These are phyloP conservation scores for Leucophenga montana DNA, from an alignment of 2,888 invertebrate species.

Conservation along the genomic window DNA sequence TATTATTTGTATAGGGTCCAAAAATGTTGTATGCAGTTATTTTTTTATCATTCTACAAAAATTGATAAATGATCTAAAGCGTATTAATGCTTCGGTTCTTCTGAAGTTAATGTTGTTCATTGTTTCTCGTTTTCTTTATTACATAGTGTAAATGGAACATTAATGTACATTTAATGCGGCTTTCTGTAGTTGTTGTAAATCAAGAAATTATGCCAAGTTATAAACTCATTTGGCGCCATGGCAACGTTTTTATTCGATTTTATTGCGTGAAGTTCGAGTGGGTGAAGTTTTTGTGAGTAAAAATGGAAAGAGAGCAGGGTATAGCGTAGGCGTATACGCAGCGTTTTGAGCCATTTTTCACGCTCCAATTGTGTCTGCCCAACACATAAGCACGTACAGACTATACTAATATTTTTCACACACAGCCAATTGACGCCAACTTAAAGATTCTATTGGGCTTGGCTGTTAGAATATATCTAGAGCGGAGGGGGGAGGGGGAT, in stretches of 20 bases:
- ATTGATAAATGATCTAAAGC: too few relatives aligned
- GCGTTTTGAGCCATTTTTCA: neutral
- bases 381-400: neutral
- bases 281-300: neutral
- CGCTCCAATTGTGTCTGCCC: neutral
- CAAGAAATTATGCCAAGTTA: neutral
- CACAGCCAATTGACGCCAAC: neutral
- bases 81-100: too few relatives aligned
- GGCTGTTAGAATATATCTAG: too few relatives aligned
- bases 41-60: too few relatives aligned
- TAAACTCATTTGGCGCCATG: constrained; percentile 8
- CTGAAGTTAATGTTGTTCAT: too few relatives aligned
- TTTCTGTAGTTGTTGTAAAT: neutral
- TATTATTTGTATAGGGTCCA: too few relatives aligned
- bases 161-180: too few relatives aligned
- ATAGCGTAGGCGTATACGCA: neutral
- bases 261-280: neutral
- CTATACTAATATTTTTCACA: too few relatives aligned
- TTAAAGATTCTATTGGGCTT: neutral
- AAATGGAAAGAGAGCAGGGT: neutral
- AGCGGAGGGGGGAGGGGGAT: neutral
- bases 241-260: neutral
- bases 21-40: too few relatives aligned
- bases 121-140: too few relatives aligned
- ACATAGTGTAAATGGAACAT: too few relatives aligned